phyloP scores from a whole-genome alignment of 2,797 vertebrate genomes.

The Paratrypauchen microcephalus region DNA sequence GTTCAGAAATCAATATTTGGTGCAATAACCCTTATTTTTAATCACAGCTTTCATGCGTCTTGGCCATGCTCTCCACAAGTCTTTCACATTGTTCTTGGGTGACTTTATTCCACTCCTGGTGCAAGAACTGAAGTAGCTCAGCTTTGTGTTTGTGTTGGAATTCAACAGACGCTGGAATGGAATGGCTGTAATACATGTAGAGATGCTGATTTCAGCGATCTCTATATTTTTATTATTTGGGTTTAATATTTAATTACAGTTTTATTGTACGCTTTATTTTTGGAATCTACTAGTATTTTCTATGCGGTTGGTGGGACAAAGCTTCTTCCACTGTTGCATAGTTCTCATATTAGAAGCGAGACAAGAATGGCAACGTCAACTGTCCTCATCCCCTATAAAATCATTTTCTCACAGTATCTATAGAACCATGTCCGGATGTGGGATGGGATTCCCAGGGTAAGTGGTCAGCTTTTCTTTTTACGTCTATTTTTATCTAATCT shows the following conservation, averaged over 20 bases:
- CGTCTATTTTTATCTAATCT: slow-evolving; percentile 19
- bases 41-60: no score
- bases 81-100: no score
- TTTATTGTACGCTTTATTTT: neutral
- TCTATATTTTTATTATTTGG: neutral
- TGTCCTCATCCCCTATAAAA: slow-evolving; percentile 55
- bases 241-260: neutral
- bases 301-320: neutral
- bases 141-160: no score
- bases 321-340: neutral
- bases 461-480: slow-evolving; percentile 17
- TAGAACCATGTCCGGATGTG: slow-evolving; percentile 22
- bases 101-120: no score
- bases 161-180: no score
- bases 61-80: no score
- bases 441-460: slow-evolving; percentile 38
- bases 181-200: no score
- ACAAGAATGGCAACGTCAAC: slow-evolving; percentile 46
- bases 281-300: neutral
- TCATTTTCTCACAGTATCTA: slow-evolving; percentile 41
- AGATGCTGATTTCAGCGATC: no score
- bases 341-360: slow-evolving; percentile 5
- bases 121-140: no score
- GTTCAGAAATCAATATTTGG: no score
- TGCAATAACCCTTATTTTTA: no score